Conservation (phyloP, 2,113 vertebrate species). For the Aramus guarauna region DNA sequence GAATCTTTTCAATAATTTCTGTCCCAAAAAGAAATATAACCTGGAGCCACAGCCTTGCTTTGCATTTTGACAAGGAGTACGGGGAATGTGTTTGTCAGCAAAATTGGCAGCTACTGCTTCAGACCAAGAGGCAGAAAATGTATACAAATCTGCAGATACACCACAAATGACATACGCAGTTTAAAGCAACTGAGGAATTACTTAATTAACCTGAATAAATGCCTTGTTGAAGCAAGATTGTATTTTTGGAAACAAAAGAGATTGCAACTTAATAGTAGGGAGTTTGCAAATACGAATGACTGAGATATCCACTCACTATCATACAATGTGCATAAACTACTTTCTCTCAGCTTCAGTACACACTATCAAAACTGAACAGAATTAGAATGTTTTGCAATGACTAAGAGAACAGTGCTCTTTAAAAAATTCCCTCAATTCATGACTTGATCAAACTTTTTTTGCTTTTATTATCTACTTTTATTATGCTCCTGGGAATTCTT, state of each 20-base stretch:
- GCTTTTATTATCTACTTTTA: neutral
- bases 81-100: neutral
- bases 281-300: neutral
- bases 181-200: neutral
- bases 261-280: neutral
- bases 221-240: neutral
- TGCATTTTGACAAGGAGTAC: neutral
- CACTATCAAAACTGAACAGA: neutral
- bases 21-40: neutral
- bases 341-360: neutral
- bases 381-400: neutral
- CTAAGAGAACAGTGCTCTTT: neutral
- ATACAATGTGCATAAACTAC: rapidly evolving
- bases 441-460: neutral
- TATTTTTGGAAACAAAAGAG: neutral
- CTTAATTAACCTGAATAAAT: neutral
- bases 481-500: neutral
- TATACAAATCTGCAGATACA: neutral
- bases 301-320: neutral
- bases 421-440: neutral
- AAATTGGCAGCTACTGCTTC: neutral
- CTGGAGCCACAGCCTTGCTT: neutral
- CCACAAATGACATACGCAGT: neutral
- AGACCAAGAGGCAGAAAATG: neutral
- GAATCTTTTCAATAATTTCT: neutral